phyloP scores from a whole-genome alignment of 2,888 invertebrate genomes.

The Drosophila subsilvestris region DNA sequence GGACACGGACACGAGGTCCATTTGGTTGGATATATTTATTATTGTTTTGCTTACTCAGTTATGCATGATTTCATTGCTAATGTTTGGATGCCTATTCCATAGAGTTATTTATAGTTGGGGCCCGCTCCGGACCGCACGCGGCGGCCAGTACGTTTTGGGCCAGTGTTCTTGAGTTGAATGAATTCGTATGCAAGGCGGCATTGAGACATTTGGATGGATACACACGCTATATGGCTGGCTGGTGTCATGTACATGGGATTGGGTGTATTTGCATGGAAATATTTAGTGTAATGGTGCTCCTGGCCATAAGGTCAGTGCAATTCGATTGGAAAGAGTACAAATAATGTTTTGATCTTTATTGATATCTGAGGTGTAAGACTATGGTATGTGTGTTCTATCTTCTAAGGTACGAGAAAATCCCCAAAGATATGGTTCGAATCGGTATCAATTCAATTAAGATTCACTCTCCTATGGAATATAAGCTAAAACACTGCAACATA shows the following conservation, averaged over 20 bases:
- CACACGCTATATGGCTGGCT: not conserved
- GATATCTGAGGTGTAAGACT: too few relatives aligned
- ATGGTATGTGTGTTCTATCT: too few relatives aligned
- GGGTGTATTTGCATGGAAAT: not conserved
- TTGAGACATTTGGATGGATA: slow-evolving; percentile 32
- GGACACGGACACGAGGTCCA: slow-evolving; percentile 16
- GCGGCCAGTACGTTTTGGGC: slow-evolving; percentile 34
- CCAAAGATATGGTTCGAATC: too few relatives aligned
- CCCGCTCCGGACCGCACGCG: slow-evolving; percentile 24
- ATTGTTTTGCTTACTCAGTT: slow-evolving; percentile 47
- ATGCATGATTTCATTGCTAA: slow-evolving; percentile 61
- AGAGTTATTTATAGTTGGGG: slow-evolving; percentile 58
- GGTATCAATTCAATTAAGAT: too few relatives aligned
- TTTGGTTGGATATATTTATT: slow-evolving; percentile 36
- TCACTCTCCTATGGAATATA: not conserved
- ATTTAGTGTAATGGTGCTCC: not conserved
- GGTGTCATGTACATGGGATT: too few relatives aligned
- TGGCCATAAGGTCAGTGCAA: too few relatives aligned
- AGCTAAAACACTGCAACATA: too few relatives aligned
- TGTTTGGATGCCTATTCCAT: slow-evolving; percentile 52
- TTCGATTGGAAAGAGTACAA: too few relatives aligned
- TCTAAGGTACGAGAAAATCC: too few relatives aligned
- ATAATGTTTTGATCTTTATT: too few relatives aligned
- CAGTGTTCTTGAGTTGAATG: slow-evolving; percentile 62
- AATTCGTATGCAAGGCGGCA: slow-evolving; percentile 59